Evolutionary conservation across 2,888 invertebrate genomes (phyloP).

Genomic region (Rhabditoides inermis): DNA sequence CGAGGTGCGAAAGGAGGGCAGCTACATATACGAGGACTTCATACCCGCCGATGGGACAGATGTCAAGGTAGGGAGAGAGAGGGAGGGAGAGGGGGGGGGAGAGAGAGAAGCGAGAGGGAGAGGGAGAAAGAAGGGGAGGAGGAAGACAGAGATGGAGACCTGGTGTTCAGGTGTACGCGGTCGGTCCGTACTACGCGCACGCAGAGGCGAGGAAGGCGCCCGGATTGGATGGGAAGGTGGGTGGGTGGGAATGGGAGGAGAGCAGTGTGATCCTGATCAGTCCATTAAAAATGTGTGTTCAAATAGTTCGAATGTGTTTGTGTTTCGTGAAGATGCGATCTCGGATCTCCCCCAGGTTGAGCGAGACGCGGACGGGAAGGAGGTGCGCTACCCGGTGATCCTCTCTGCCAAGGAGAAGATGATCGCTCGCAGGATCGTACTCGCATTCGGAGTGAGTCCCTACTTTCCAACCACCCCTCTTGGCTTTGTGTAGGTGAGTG

Average conservation of each 20-base stretch:
- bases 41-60: constrained; percentile 96
- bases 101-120: too few species aligned
- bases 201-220: constrained; percentile 98
- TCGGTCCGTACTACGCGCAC: constrained; percentile 97
- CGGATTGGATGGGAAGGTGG: constrained; percentile 55
- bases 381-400: constrained; percentile 93
- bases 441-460: constrained; percentile 56
- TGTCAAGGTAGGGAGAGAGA: constrained; percentile 60
- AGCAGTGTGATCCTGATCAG: background rate
- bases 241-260: background rate
- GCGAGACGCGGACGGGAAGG: constrained; percentile 86
- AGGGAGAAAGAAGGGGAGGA: background rate
- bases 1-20: constrained; percentile 87
- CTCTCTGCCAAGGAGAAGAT: constrained; percentile 91
- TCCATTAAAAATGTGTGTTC: background rate
- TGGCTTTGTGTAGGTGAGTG: background rate
- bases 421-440: constrained; percentile 90
- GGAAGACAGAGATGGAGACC: background rate
- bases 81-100: background rate
- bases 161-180: constrained; percentile 78
- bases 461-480: constrained; percentile 6
- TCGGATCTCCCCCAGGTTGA: constrained; percentile 72
- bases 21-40: constrained; percentile 98
- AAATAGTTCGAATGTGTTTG: background rate
- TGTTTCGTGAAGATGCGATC: background rate